Base-by-base conservation (phyloP, 2,888 invertebrate species). In the Ophion costatus region DNA sequence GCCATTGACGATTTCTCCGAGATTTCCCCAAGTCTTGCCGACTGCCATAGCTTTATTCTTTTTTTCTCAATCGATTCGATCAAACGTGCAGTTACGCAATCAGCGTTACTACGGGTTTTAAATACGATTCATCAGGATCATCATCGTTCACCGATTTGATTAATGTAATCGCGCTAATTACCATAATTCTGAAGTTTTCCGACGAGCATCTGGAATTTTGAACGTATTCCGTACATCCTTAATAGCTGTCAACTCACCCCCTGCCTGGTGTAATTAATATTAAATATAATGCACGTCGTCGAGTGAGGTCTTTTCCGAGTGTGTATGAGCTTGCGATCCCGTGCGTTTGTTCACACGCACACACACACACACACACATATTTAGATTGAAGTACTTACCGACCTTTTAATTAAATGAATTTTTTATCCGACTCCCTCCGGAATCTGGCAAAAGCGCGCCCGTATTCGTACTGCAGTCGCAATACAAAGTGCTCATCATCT, bases 321-420 rank as follows among this genome's bases (percentile, higher is more conserved):
- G 0, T 51, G 51, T 51, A 17, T 51, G 17, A 17, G 51, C 38
- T 38, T 5, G 7, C 51, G 51, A 51, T 17, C 14, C 17, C 51
- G 14, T 3, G 51, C 51, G 4, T 51, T 51, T 17, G 17, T 51
- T 51, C 51, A 11, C 14, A 14, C 5, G 17, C 51, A 14, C n/a
- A n/a, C 51, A 11, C 14, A 14, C 5, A 4, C 51, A 14, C 51
- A 11, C 14, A 14, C 5, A 4, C 51, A 14, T 17, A 51, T 61
- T 20, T 38, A 17, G 59, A 78, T 75, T 71, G 59, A 66, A 75
- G 75, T 76, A 81, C 63, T 83, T 79, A 84, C 79, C 79, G 22
- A 73, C 82, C 82, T 63, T 86, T 86, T 84, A 76, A 85, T 82
- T 66, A 75, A 82, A 86, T 84, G 51, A 83, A 86, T 82, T 82